A percentile compares a stretch with the other conserved stretches of the same genome.
Conservation (phyloP, 2,113 vertebrate species). For the Genyomyrus donnyi region DNA sequence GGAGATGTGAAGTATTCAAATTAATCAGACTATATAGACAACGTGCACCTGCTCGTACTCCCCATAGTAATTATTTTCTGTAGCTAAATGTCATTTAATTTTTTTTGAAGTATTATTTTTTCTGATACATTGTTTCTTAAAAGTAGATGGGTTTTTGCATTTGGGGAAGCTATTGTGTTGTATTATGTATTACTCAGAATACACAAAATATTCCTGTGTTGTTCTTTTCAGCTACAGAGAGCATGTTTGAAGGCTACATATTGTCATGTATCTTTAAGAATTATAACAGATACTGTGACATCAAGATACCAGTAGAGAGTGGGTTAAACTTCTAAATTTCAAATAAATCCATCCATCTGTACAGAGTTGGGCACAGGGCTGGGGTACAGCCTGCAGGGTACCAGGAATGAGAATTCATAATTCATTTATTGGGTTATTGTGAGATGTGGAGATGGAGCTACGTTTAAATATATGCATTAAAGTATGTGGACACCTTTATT, state of each 20-base stretch:
- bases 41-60: background rate
- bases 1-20: background rate
- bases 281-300: background rate
- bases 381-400: background rate
- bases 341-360: background rate
- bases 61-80: background rate
- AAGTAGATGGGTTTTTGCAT: background rate
- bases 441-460: background rate
- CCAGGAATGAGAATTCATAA: background rate
- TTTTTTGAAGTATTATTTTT: conserved; percentile 31
- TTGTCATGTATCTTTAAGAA: background rate
- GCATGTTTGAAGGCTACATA: background rate
- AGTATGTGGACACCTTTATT: background rate
- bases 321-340: background rate
- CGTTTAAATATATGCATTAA: background rate
- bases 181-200: background rate
- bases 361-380: too few species aligned
- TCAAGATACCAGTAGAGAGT: background rate
- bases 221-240: background rate
- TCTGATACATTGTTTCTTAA: background rate
- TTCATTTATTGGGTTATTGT: background rate
- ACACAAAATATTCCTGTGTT: background rate
- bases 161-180: background rate
- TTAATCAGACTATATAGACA: background rate
- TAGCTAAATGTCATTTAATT: conserved; percentile 34